Evolutionary conservation across 2,888 invertebrate species (phyloP), one percentile per base, ranked within the genome.

Genomic region (Stegophylla sp.): DNA sequence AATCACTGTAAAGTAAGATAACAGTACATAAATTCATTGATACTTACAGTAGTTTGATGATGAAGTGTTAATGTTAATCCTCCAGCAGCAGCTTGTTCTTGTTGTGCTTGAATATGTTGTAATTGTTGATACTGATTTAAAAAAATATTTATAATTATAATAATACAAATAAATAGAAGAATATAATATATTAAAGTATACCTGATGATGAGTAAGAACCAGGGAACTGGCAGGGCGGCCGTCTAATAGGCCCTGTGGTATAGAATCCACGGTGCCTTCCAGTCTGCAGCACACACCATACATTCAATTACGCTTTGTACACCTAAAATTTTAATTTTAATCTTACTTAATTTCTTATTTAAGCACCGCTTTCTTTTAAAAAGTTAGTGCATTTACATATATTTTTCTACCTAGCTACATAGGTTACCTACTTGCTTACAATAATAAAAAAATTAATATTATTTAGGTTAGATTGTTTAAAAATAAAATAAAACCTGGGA

Each of bases 61-160:
- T 83, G 86, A 85, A 84, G 86, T 86, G 85, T 86, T 86, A 84
- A 86, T 85, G 84, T 87, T 86, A 81, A 87, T 86, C 82, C 84
- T 82, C 87, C 86, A 83, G 87, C 86, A 83, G 87, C 86, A 83
- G 87, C 86, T 82, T 87, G 86, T 81, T 87, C 87, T 82, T 87
- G 84, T 79, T 87, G 87, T 74, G 87, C 87, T 83, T 87, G 87
- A 26, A 86, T 86, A 84, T 87, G 87, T 83, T 87, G 87, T 9
- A 86, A 85, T 63, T 87, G 86, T 86, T 87, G 84, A 82, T 84
- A 84, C 84, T 85, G 82, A 82, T 84, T 34, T 15, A 64, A 53
- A 45, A 34, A 20, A 0, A 64, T 64, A 51, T 51, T 75, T 63
- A 63, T 28, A 59, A 67, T 56, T 92, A 81, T n/a, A 96, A 92